Evolutionary conservation across 2,113 vertebrate genomes (phyloP), one percentile per base, ranked within the genome.

Genomic region (Bostrychus sinensis): DNA sequence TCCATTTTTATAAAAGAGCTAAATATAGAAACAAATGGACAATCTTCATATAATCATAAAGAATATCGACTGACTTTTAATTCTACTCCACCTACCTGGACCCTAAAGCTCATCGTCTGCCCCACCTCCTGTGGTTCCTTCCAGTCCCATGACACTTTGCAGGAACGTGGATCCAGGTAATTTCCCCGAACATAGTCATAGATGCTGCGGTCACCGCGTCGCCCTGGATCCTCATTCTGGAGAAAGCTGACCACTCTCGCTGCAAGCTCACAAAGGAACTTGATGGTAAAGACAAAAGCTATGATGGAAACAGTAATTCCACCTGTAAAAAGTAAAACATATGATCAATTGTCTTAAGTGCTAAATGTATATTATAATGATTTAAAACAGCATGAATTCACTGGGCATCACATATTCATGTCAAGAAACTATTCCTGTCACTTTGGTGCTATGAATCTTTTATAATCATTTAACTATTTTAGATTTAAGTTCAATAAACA

Each of bases 151-250:
- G 93, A 94, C 73, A 98, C 94, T 88, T 96, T 96, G 93, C 97
- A 99, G 80, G 96, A 97, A 68, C 96, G 95, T 50, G 97, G 96
- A 89, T 99, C 97, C 91, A 99, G 81, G 87, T 98, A 99, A 89
- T 98, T 98, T 59, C 97, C 97, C 83, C 96, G 95, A 85, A 98
- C 95, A 83, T 98, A 99, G 93, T 99, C 96, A 55, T 98, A 98
- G 81, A 99, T 98, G 72, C 94, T 98, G 71, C 96, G 95, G 86
- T 98, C 96, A 61, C 95, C 94, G 75, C 95, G 92, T 72, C 96
- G 94, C 11, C 96, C 95, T 69, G 96, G 94, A 89, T 96, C 96
- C 84, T 98, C 96, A 97, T 98, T 95, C 82, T 98, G 96, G 84
- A 98, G 93, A 90, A 99, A 99, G 92, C 95, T 98, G 92, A 98